Conservation (phyloP, 2,888 invertebrate genomes). For the Stramonita haemastoma region DNA sequence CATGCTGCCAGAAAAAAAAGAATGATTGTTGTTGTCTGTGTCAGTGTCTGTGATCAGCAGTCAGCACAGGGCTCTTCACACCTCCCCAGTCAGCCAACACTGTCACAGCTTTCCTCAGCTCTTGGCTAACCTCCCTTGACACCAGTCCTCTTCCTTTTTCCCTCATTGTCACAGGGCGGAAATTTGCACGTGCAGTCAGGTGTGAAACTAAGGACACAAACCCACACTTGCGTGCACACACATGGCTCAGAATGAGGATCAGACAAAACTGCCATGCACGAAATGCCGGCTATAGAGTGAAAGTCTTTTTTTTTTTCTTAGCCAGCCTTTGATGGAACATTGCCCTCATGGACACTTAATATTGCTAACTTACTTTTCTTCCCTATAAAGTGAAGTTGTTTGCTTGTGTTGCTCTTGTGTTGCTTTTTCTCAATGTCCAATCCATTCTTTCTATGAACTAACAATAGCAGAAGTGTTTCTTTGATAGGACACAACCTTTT, state of each 20-base stretch:
- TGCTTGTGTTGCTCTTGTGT: too few species aligned
- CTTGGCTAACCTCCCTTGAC: neutral
- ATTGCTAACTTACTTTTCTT: too few species aligned
- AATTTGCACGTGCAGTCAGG: neutral
- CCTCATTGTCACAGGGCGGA: neutral
- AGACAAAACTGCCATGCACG: neutral
- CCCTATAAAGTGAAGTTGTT: too few species aligned
- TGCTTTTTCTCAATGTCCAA: too few species aligned
- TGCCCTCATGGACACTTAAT: too few species aligned
- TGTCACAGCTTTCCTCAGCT: neutral
- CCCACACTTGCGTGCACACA: neutral
- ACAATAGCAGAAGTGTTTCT: too few species aligned
- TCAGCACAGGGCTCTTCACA: neutral
- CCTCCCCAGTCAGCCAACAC: neutral
- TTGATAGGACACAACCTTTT: too few species aligned
- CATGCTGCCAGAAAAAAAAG: too few species aligned
- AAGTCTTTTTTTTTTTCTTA: neutral
- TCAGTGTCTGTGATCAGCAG: neutral
- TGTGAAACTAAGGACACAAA: neutral
- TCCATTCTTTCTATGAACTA: too few species aligned
- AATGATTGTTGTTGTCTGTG: neutral
- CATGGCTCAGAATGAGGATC: neutral
- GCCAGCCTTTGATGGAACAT: too few species aligned
- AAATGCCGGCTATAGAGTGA: neutral
- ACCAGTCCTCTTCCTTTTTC: neutral